phyloP scores from a whole-genome alignment of 2,797 vertebrate species.

The Hybognathus amarus region DNA sequence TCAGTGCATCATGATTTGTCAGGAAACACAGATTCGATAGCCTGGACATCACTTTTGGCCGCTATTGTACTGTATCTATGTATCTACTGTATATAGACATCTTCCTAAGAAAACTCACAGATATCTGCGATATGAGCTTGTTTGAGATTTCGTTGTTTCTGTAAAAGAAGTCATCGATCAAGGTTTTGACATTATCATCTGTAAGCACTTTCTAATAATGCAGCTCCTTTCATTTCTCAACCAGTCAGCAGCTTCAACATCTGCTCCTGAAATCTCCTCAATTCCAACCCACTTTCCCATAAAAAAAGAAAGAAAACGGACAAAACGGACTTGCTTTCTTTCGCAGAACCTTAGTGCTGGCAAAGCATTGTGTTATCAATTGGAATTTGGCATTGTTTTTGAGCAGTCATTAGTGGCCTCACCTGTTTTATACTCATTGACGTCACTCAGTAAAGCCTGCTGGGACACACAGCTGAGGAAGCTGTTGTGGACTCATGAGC shows the following conservation, averaged over 20 bases:
- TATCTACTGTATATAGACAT: not conserved
- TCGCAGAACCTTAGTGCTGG: conserved; percentile 23
- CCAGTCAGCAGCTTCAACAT: conserved; percentile 63
- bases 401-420: conserved; percentile 45
- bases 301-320: not conserved
- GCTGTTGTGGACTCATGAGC: not conserved
- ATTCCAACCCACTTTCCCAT: not conserved
- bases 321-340: not conserved
- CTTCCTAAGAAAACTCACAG: not conserved
- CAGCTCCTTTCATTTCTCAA: conserved; percentile 48
- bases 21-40: too few relatives aligned
- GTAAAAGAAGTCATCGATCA: conserved; percentile 54
- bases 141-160: conserved; percentile 50
- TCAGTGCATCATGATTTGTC: not conserved
- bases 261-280: conserved; percentile 53
- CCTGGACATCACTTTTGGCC: not conserved
- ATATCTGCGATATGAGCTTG: conserved; percentile 10
- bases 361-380: conserved; percentile 46
- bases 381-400: conserved; percentile 52
- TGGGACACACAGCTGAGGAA: conserved; percentile 24
- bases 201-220: conserved; percentile 59
- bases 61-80: not conserved
- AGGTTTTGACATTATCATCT: conserved; percentile 53
- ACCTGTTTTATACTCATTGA: conserved; percentile 24
- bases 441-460: conserved; percentile 37